phyloP scores from a whole-genome alignment of 2,888 invertebrate genomes.

The Brachylomia viminalis region DNA sequence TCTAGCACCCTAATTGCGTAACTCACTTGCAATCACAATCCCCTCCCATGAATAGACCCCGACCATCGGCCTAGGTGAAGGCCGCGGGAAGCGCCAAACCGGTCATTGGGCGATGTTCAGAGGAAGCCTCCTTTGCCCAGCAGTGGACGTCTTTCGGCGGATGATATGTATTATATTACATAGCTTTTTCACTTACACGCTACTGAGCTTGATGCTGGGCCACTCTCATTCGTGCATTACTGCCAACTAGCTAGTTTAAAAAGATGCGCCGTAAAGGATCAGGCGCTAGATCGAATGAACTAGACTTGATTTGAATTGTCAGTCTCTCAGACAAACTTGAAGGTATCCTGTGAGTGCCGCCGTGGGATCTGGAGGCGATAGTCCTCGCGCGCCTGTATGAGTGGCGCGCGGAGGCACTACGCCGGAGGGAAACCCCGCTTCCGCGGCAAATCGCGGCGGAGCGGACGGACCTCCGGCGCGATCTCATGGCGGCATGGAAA shows the following conservation, averaged over 20 bases:
- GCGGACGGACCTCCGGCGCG: too few species aligned
- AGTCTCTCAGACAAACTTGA: not conserved
- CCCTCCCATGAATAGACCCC: not conserved
- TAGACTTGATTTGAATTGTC: not conserved
- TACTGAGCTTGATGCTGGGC: not conserved
- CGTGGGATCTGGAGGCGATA: too few species aligned
- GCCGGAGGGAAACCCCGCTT: too few species aligned
- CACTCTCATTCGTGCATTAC: not conserved
- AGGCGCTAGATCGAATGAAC: not conserved
- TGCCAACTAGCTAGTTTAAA: not conserved
- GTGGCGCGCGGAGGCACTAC: too few species aligned
- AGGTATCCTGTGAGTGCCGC: not conserved
- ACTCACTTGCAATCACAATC: not conserved
- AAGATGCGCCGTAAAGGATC: not conserved
- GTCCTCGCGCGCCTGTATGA: too few species aligned
- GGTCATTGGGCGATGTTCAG: not conserved
- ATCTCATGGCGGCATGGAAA: too few species aligned
- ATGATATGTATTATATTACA: not conserved
- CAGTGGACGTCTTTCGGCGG: not conserved
- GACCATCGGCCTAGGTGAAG: not conserved
- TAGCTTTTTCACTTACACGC: not conserved
- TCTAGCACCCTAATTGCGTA: not conserved
- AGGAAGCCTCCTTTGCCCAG: not conserved
- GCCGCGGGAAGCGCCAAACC: not conserved
- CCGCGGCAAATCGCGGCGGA: too few species aligned